Base-by-base conservation (phyloP, 2,888 invertebrate species). In the Homarus gammarus region DNA sequence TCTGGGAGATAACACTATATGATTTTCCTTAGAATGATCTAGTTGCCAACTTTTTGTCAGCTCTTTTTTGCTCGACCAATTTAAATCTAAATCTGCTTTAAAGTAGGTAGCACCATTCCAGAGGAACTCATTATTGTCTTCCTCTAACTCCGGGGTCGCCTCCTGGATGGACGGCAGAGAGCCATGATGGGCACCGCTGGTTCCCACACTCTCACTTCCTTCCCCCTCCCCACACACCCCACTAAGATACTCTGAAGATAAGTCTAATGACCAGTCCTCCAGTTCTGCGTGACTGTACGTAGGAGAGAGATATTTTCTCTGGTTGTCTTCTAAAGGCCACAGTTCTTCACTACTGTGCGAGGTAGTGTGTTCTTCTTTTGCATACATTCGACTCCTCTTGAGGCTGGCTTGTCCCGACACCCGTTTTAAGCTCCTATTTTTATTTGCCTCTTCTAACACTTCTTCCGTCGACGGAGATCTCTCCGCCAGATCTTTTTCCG, bases 241-340 rank as follows among this genome's bases (percentile, higher is more conserved):
- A 70, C 91, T 88, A 89, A 96, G 94, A 94, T 96, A 96, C 93
- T 96, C 96, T 92, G 95, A 96, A 0, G 96, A 96, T 91, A 96
- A 94, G 75, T 96, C 96, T 93, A 96, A 94, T 93, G 96, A 96
- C 97, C 97, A 97, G 93, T 97, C 96, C 94, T 97, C 96, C 92
- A 97, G 94, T 93, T 97, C 97, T 2, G 96, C 96, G 92, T 96
- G 95, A 93, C 96, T 96, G 93, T 96, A 96, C 93, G 96, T 96
- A 93, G 96, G 94, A 33, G 91, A 91, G 22, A 91, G 77, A 68
- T 85, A 85, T 51, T 85, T 89, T 73, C 84, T 89, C 33, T 89
- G 84, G 31, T 81, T 56, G 8, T 89, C 84, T 81, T 85, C 79
- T 33, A 40, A 75, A 27, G 84, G 81, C 89, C 89, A 89, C 73